Evolutionary conservation across 2,113 vertebrate genomes (phyloP).

Genomic region (Poicephalus meyeri): DNA sequence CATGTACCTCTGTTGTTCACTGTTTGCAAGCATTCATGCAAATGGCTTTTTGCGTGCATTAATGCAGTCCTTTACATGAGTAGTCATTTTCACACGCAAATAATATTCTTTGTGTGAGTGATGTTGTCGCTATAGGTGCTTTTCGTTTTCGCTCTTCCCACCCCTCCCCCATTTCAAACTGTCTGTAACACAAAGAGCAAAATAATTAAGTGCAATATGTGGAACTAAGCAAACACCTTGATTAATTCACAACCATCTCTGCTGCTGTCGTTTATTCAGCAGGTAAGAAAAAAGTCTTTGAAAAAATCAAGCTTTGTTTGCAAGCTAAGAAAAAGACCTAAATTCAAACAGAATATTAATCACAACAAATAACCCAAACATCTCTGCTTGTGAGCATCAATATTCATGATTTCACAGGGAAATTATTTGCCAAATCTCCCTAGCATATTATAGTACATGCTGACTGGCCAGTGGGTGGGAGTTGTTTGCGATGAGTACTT

Average conservation of each 20-base stretch:
- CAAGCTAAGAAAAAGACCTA: not conserved
- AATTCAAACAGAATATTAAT: slow-evolving; percentile 5
- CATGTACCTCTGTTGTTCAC: slow-evolving; percentile 42
- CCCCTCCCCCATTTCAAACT: not conserved
- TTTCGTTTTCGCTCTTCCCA: not conserved
- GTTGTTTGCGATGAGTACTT: slow-evolving; percentile 34
- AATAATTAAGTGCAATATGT: not conserved
- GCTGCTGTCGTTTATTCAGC: not conserved
- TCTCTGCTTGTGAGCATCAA: slow-evolving; percentile 13
- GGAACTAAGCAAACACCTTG: not conserved
- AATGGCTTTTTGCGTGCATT: slow-evolving; percentile 56
- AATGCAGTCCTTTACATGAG: slow-evolving; percentile 21
- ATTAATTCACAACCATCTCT: not conserved
- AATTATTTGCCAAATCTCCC: slow-evolving; percentile 34
- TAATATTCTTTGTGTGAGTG: slow-evolving; percentile 8
- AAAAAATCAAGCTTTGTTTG: not conserved
- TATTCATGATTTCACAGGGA: slow-evolving; percentile 30
- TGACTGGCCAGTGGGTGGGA: slow-evolving; percentile 50
- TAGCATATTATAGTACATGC: slow-evolving; percentile 14
- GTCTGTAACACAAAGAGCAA: not conserved
- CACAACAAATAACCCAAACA: slow-evolving; percentile 29
- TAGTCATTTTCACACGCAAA: slow-evolving; percentile 32
- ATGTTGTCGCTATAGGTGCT: not conserved
- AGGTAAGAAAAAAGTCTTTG: not conserved
- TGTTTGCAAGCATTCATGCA: slow-evolving; percentile 61